Evolutionary conservation across 2,797 vertebrate species (phyloP).

Genomic region (Sylvia borin): DNA sequence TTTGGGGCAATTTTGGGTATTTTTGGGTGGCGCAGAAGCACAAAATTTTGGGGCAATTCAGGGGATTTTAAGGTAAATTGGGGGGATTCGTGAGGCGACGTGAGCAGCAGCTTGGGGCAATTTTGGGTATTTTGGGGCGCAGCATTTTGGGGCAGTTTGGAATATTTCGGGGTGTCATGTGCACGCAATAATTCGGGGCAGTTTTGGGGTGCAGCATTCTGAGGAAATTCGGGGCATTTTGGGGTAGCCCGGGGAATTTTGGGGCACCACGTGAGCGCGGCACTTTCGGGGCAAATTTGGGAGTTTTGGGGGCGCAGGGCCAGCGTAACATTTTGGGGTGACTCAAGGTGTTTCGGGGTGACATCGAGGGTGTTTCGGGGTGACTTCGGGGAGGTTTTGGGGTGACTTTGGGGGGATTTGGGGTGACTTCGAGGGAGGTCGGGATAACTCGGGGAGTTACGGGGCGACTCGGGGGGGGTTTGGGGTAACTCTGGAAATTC

Average conservation of each 20-base stretch:
- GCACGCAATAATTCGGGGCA: not conserved
- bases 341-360: not conserved
- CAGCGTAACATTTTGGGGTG: not conserved
- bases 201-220: not conserved
- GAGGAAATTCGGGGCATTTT: not conserved
- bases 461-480: not conserved
- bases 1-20: not conserved
- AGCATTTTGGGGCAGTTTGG: not conserved
- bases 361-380: not conserved
- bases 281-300: not conserved
- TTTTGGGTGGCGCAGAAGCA: not conserved
- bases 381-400: not conserved
- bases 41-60: not conserved
- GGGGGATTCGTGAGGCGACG: too few species aligned
- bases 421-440: not conserved
- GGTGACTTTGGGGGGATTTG: not conserved
- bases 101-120: not conserved
- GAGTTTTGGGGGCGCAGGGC: not conserved
- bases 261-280: not conserved
- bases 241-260: not conserved
- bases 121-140: not conserved
- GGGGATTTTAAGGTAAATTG: not conserved
- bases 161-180: rapidly evolving
- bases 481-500: not conserved
- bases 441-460: not conserved